Evolutionary conservation across 2,888 invertebrate genomes (phyloP).

Genomic region (Philopedon plagiatum): DNA sequence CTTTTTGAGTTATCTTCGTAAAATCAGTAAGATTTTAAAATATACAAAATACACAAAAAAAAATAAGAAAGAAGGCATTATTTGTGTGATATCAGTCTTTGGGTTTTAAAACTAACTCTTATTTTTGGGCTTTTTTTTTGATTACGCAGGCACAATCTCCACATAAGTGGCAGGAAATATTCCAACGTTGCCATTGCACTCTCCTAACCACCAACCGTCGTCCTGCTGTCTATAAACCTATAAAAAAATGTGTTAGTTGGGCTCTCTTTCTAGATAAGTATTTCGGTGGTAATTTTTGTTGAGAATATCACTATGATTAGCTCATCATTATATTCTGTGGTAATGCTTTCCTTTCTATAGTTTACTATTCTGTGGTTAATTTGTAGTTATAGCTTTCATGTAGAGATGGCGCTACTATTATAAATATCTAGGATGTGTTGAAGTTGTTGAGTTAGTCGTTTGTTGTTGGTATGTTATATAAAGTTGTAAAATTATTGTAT

Average conservation of each 20-base stretch:
- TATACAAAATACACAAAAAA: conserved; percentile 18
- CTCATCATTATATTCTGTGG: no score
- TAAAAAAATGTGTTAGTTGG: conserved; percentile 69
- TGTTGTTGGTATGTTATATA: no score
- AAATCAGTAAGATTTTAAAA: neutral
- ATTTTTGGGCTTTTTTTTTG: conserved; percentile 12
- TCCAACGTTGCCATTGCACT: conserved; percentile 86
- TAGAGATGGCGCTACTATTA: no score
- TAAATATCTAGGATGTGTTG: no score
- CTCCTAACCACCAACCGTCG: conserved; percentile 96
- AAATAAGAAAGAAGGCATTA: neutral
- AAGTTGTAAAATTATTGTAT: no score
- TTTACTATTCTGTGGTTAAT: no score
- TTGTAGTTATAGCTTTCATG: no score
- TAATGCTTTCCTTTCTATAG: no score
- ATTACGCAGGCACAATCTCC: conserved; percentile 75
- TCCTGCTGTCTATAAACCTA: conserved; percentile 91
- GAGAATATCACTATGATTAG: no score
- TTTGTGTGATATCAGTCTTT: conserved; percentile 34
- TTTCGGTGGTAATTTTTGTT: no score
- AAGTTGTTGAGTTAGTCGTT: no score
- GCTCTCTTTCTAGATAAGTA: no score
- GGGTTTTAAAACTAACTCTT: conserved; percentile 7
- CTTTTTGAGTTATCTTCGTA: neutral
- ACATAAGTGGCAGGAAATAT: conserved; percentile 97